Conservation (phyloP, 2,797 vertebrate species). For the Eleutherodactylus coqui region DNA sequence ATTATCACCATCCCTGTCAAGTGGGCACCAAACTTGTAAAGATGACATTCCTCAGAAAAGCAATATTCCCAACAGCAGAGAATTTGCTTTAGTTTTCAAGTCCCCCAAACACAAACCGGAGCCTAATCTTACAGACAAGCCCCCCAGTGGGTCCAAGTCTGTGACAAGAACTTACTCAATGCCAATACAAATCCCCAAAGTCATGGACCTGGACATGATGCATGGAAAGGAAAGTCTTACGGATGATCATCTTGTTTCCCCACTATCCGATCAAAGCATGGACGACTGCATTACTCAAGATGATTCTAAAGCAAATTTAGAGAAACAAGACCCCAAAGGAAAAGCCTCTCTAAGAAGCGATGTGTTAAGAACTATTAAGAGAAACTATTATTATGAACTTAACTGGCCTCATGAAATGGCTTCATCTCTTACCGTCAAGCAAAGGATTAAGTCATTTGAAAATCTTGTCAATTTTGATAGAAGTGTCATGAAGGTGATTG, state of each 20-base stretch:
- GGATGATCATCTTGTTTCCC: constrained; percentile 16
- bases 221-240: constrained; percentile 49
- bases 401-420: constrained; percentile 78
- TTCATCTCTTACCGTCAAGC: constrained; percentile 89
- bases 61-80: neutral
- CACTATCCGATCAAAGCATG: constrained; percentile 32
- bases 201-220: constrained; percentile 24
- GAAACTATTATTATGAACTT: constrained; percentile 79
- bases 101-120: neutral
- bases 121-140: constrained; percentile 29
- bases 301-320: neutral
- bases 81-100: constrained; percentile 19
- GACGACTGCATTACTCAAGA: constrained; percentile 40
- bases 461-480: constrained; percentile 89
- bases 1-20: constrained; percentile 70
- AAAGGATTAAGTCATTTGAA: constrained; percentile 96
- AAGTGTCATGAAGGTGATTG: constrained; percentile 77
- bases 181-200: constrained; percentile 73
- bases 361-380: constrained; percentile 75
- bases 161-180: constrained; percentile 79
- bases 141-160: constrained; percentile 68
- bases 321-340: constrained; percentile 4
- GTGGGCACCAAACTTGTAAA: constrained; percentile 65
- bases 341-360: constrained; percentile 57
- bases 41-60: constrained; percentile 61